Evolutionary conservation across 2,888 invertebrate genomes (phyloP).

Genomic region (Pherbina coryleti): DNA sequence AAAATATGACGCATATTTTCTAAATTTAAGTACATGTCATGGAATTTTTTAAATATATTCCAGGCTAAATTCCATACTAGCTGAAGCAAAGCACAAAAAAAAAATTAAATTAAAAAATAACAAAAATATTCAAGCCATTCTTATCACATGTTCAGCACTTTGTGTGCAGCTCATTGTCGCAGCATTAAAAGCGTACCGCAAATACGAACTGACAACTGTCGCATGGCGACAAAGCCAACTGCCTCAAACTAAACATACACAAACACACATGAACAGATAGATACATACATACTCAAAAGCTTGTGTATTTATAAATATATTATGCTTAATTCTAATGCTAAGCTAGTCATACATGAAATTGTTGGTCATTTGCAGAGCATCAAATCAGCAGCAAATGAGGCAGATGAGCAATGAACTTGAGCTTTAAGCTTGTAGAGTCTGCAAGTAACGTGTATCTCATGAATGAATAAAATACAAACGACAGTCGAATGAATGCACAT

Average conservation of each 20-base stretch:
- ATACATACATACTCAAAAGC: too few species aligned
- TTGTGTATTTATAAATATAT: too few species aligned
- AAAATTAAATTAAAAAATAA: not conserved
- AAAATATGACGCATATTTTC: not conserved
- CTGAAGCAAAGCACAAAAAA: not conserved
- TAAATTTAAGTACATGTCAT: not conserved
- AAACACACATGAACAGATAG: too few species aligned
- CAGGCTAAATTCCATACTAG: not conserved
- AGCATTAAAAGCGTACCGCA: not conserved
- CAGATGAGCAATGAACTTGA: not conserved
- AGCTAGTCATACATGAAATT: not conserved
- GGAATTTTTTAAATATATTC: not conserved
- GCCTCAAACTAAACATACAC: too few species aligned
- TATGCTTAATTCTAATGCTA: too few species aligned
- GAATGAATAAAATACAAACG: too few species aligned
- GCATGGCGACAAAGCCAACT: too few species aligned
- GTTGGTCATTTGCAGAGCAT: conserved; percentile 16
- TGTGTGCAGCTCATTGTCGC: conserved; percentile 14
- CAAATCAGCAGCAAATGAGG: conserved; percentile 9
- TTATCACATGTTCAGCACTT: conserved; percentile 20
- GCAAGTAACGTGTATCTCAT: too few species aligned
- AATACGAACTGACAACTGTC: too few species aligned
- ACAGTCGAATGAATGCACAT: too few species aligned
- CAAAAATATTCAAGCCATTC: not conserved
- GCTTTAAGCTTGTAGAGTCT: too few species aligned